These are phyloP conservation scores for Mellivora capensis DNA, from an alignment of 2,113 vertebrate genomes.

Conservation along the genomic window DNA sequence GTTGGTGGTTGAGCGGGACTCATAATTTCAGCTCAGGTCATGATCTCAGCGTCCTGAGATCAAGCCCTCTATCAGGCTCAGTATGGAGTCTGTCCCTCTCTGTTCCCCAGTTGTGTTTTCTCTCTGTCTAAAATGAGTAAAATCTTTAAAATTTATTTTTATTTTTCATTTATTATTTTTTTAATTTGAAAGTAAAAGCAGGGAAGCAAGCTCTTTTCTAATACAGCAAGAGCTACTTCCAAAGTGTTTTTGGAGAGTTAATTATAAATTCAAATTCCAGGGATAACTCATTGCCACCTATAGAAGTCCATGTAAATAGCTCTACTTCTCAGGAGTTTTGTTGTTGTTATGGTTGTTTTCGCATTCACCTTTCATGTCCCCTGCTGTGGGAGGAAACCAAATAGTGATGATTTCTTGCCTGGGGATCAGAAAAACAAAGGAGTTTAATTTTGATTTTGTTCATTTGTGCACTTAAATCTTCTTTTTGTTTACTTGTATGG, in stretches of 20 bases:
- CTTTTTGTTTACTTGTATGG: not conserved
- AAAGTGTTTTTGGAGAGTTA: not conserved
- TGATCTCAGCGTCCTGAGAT: not conserved
- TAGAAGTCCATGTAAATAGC: not conserved
- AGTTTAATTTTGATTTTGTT: not conserved
- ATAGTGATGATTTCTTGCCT: not conserved
- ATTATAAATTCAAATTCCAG: constrained; percentile 20
- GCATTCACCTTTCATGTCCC: not conserved
- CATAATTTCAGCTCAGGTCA: not conserved
- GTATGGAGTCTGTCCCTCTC: not conserved
- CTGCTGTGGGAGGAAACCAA: not conserved
- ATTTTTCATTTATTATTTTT: not conserved
- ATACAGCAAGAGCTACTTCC: not conserved
- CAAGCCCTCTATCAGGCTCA: not conserved
- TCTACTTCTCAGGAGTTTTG: not conserved
- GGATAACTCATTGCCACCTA: not conserved
- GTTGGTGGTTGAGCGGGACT: not conserved
- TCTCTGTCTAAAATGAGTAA: not conserved
- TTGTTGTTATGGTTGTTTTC: not conserved
- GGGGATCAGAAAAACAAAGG: not conserved
- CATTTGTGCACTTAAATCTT: not conserved
- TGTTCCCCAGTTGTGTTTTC: not conserved
- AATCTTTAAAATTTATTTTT: not conserved
- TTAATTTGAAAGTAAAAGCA: constrained; percentile 19
- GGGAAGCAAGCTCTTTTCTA: not conserved